phyloP scores from a whole-genome alignment of 2,888 invertebrate species.

The Steinernema hermaphroditum region DNA sequence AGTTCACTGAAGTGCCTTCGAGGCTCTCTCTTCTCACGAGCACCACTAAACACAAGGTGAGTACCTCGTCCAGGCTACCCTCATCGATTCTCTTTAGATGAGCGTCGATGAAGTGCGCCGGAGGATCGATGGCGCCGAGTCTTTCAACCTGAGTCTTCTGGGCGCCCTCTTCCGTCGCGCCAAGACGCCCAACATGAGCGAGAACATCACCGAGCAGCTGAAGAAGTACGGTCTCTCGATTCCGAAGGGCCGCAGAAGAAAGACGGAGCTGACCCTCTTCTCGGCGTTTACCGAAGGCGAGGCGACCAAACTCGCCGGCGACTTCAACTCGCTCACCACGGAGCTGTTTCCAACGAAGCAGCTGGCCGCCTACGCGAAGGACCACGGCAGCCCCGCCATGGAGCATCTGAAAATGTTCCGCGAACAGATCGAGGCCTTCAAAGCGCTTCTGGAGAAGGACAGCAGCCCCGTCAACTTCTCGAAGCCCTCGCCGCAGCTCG shows the following conservation, averaged over 20 bases:
- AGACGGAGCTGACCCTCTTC: conserved; percentile 32
- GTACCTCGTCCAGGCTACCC: not conserved
- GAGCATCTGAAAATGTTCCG: not conserved
- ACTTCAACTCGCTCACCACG: conserved; percentile 16
- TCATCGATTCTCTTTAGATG: not conserved
- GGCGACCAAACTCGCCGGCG: conserved; percentile 10
- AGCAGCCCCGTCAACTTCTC: not conserved
- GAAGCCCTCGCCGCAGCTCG: not conserved
- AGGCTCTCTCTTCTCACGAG: not conserved
- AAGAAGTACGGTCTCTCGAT: conserved; percentile 29
- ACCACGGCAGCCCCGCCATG: not conserved
- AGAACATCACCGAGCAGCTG: conserved; percentile 32
- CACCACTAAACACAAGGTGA: not conserved
- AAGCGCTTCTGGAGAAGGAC: not conserved
- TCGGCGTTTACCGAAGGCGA: conserved; percentile 37
- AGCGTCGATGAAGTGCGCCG: not conserved
- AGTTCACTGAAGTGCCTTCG: not conserved
- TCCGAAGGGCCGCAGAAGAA: conserved; percentile 38
- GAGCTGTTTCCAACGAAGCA: not conserved
- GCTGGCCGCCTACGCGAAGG: not conserved
- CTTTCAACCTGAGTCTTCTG: not conserved
- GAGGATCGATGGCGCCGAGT: not conserved
- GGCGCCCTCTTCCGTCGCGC: not conserved
- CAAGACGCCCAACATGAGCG: conserved; percentile 23
- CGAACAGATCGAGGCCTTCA: not conserved